phyloP scores from a whole-genome alignment of 2,113 vertebrate species.

The human (Homo sapiens) region GRCh38 chr13:85609501-85610000 shows the following conservation, averaged over 20 bases:
- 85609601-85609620: not conserved
- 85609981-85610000: not conserved
- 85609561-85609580: not conserved
- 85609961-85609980: not conserved
- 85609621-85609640: not conserved
- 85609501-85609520: not conserved
- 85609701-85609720: not conserved
- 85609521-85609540: not conserved
- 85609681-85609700: no score
- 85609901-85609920: not conserved
- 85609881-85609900: not conserved
- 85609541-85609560: rapidly evolving
- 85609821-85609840: not conserved
- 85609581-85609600: not conserved
- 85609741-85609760: not conserved
- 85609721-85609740: not conserved
- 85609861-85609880: not conserved
- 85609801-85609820: not conserved
- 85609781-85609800: not conserved
- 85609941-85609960: not conserved
- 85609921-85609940: slow-evolving; percentile 19
- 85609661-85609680: no score
- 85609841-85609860: not conserved
- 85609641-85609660: not conserved
- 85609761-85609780: not conserved